phyloP scores from a whole-genome alignment of 1,140 invertebrate genomes.

The Cataglyphis hispanica region DNA sequence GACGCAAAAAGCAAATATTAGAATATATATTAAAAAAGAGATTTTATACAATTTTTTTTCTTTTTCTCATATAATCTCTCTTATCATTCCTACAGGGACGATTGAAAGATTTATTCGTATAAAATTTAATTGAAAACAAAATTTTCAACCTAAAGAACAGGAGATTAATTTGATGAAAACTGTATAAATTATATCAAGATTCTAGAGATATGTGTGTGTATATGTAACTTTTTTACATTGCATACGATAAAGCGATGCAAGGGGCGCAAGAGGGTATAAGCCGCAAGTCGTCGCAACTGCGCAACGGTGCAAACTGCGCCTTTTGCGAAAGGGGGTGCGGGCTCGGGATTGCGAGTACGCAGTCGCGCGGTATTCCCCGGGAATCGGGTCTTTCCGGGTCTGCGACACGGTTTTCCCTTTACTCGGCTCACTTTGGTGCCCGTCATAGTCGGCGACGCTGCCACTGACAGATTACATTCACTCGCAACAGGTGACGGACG shows the following conservation, averaged over 20 bases:
- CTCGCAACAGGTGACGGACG: slow-evolving; percentile 82
- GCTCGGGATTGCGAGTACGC: slow-evolving; percentile 73
- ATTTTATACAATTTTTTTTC: background rate
- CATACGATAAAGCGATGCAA: background rate
- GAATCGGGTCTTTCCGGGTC: slow-evolving; percentile 85
- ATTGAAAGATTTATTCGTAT: background rate
- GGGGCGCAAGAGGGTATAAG: background rate
- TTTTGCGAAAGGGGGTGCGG: slow-evolving; percentile 27
- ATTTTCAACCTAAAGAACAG: background rate
- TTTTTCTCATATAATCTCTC: background rate
- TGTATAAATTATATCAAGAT: background rate
- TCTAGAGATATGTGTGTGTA: background rate
- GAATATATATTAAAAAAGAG: background rate
- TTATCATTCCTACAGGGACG: background rate
- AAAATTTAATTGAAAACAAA: background rate
- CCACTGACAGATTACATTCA: slow-evolving; percentile 62
- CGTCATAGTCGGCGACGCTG: slow-evolving; percentile 70
- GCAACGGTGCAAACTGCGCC: slow-evolving; percentile 37
- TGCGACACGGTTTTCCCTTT: slow-evolving; percentile 76
- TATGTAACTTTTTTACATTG: background rate
- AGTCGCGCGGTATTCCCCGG: slow-evolving; percentile 81
- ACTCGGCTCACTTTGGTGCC: slow-evolving; percentile 77
- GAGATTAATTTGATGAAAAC: background rate
- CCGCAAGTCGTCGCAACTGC: slow-evolving; percentile 33
- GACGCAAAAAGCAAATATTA: background rate